Base-by-base conservation (phyloP, 2,888 invertebrate species). In the Tholera decimalis region DNA sequence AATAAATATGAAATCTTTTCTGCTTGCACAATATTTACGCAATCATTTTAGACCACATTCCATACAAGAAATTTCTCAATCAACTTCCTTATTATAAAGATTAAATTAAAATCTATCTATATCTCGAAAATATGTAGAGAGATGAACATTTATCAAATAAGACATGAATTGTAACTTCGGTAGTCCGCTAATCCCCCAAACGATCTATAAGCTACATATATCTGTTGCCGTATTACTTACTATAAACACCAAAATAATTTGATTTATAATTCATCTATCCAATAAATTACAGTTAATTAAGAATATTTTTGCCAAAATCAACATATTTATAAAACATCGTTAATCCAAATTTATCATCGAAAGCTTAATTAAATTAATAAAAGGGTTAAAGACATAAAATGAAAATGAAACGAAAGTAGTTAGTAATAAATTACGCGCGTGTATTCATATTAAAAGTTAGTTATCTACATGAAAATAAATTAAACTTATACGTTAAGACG, bases 401-500 rank as follows among this genome's bases (percentile, higher is more conserved):
- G 30, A 78, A 85, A 91, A 91, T 89, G 67, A 91, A 91, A 90
- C 87, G 84, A 91, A 86, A 77, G 53, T 24, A 70, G 59, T 84
- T 69, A 82, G 62, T 85, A 89, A 88, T 90, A 89, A 88, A 87
- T 89, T 90, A 88, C 89, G 90, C 85, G 85, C 79, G 80, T 94
- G 88, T 95, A 93, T 93, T 93, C 85, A 90, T 85, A 81, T 86
- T 84, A 85, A 87, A 86, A 82, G 77, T 84, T 89, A 85, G 83
- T 80, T 88, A 90, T 90, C 85, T 91, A 93, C 91, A 92, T 77
- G 74, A 80, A 70, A 81, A 79, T 84, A 79, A 72, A 80, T 80
- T 79, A 82, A 77, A 78, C 82, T 82, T 78, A 83, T 72, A 73
- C 73, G 69, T 75, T 75, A 79, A 61, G 70, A 75, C 77, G 84